Base-by-base conservation (phyloP, 2,888 invertebrate species). In the Endotricha flammealis region DNA sequence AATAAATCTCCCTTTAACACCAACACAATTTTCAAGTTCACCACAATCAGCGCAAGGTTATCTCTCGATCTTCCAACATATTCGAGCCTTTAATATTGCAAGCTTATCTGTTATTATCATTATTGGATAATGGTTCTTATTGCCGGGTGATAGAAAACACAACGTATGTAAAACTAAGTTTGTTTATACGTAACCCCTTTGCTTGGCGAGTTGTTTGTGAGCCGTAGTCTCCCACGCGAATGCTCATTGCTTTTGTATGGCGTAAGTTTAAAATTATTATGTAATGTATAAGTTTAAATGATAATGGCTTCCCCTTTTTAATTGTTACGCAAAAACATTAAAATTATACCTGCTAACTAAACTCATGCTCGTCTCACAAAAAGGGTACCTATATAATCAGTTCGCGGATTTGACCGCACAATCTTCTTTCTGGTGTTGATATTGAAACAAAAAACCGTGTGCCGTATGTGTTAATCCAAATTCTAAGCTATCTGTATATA, bases 211-310 rank as follows among this genome's bases (percentile, higher is more conserved):
- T 70, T 77, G 71, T 77, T 74, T 71, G 69, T 68, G 64, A 64
- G 62, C 50, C 61, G 61, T 67, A 60, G 58, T 66, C 68, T 72
- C 67, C 66, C 65, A 67, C 64, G 64, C 69, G 66, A 67, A 71
- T 67, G 73, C 72, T 75, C 73, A 73, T 72, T 72, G 76, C 69
- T 73, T 63, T 64, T 50, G 64, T 54, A 50, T 67, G 66, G 67
- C 51, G 41, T 55, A 69, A 67, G 58, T 57, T 49, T 37, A 35
- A 36, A 42, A 39, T 39, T 39, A 37, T 27, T n/a, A 25, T 28
- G 25, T 29, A 29, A 30, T 39, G 31, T 31, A 13, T n/a, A 16
- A 4, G 10, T 14, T 23, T 23, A 7, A 23, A n/a, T n/a, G n/a
- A n/a, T n/a, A n/a, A n/a, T n/a, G n/a, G n/a, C n/a, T n/a, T n/a